These are phyloP conservation scores for Ptychobarbus kaznakovi DNA, from an alignment of 2,797 vertebrate genomes.

Conservation along the genomic window DNA sequence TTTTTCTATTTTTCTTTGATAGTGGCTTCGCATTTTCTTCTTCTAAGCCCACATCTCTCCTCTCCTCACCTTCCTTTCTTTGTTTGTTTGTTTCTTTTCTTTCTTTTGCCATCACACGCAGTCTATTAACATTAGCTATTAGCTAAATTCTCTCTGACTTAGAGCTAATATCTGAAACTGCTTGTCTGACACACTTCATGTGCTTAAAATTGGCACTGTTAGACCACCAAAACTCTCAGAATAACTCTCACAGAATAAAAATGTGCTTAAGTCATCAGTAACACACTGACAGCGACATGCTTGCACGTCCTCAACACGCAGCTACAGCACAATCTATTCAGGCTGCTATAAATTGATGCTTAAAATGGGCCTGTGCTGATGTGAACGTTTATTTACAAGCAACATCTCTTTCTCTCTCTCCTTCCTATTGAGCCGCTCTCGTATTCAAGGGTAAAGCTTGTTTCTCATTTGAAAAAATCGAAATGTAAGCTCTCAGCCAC, in stretches of 20 bases:
- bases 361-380: constrained; percentile 68
- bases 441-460: constrained; percentile 73
- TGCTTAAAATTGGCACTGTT: constrained; percentile 12
- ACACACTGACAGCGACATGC: constrained; percentile 50
- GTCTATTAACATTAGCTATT: not conserved
- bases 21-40: not conserved
- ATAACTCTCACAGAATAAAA: not conserved
- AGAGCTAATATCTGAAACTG: not conserved
- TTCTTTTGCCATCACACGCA: not conserved
- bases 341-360: constrained; percentile 59
- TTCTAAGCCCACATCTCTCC: not conserved
- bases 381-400: constrained; percentile 68
- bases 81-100: constrained; percentile 5
- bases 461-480: constrained; percentile 57
- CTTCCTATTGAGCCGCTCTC: constrained; percentile 66
- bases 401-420: constrained; percentile 55
- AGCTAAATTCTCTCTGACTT: constrained; percentile 4
- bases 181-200: not conserved
- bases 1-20: not conserved
- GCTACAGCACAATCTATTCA: constrained; percentile 60
- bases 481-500: constrained; percentile 39
- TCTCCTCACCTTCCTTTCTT: not conserved
- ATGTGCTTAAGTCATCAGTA: constrained; percentile 54
- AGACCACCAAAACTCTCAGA: not conserved
- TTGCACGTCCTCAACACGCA: constrained; percentile 46